Base-by-base conservation (phyloP, 2,888 invertebrate species). In the Melitaea athalia region DNA sequence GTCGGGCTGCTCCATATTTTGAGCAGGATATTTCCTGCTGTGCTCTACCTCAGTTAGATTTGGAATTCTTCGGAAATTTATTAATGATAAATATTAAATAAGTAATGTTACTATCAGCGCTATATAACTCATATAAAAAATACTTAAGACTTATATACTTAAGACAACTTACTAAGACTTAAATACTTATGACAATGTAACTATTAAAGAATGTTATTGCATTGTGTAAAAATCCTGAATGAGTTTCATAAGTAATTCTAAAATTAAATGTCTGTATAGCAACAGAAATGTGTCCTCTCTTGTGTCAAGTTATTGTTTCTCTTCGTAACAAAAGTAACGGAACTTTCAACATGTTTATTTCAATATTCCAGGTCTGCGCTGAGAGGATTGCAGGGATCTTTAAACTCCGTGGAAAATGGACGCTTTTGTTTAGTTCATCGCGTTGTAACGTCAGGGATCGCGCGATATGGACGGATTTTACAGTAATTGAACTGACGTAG, bases 361-460 rank as follows among this genome's bases (percentile, higher is more conserved):
- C 61, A 67, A 67, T 62, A 67, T 55, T 59, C 45, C 60, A 50
- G 15, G 43, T 59, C 66, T 55, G 59, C 52, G 45, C 59, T 65
- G 66, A 67, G 61, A 62, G 66, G 61, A 67, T 67, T 67, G 61
- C 55, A 52, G 24, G 47, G 49, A 67, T 67, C 66, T 67, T 55
- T 65, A 60, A 61, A 67, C 52, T 67, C 61, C 53, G 53, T 67
- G 55, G 62, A 62, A 67, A 67, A 67, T 62, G 55, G 66, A 67
- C 42, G 61, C 61, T 60, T 67, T 67, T 67, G 66, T 62, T 67
- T 61, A 67, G 38, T 55, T 67, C 47, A 24, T 55, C 38, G 38
- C 49, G 53, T n/a, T 67, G 53, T 45, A 33, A 65, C 60, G 53
- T 65, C 64, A 31, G 55, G 5, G 57, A 38, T 42, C 57, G 42